A percentile compares a stretch with the other conserved stretches of the same genome.
Evolutionary conservation across 2,797 vertebrate genomes (phyloP).

Genomic region (Ispidina lecontei): DNA sequence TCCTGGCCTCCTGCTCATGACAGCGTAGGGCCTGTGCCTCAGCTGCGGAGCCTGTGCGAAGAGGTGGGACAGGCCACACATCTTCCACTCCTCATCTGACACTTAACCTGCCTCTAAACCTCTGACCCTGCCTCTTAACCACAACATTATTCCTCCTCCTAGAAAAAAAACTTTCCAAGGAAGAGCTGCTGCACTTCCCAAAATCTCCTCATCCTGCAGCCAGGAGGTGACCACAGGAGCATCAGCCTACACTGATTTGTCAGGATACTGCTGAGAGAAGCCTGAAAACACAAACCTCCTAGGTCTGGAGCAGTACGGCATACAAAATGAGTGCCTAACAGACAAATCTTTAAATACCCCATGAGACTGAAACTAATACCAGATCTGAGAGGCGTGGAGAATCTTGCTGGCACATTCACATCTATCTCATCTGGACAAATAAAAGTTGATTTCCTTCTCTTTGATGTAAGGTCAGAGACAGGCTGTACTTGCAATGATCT

Average conservation of each 20-base stretch:
- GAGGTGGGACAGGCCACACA: neutral
- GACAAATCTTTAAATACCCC: neutral
- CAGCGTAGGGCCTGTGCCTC: neutral
- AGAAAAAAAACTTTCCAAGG: neutral
- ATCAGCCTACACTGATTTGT: neutral
- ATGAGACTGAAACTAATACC: neutral
- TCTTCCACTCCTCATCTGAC: neutral
- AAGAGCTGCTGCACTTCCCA: neutral
- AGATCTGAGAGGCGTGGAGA: neutral
- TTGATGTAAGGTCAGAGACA: neutral
- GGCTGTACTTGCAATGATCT: neutral
- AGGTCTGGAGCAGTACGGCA: neutral
- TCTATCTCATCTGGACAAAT: neutral
- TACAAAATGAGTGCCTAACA: neutral
- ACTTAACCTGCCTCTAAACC: neutral
- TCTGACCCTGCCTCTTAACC: neutral
- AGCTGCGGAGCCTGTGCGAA: neutral
- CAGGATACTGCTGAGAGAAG: neutral
- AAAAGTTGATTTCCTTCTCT: neutral
- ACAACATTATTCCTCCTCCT: rapidly evolving
- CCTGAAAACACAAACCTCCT: neutral
- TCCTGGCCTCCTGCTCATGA: neutral
- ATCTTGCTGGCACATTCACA: neutral
- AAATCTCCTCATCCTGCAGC: neutral
- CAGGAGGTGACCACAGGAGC: neutral